Evolutionary conservation across 2,888 invertebrate genomes (phyloP), one percentile per base, ranked within the genome.

Genomic region (Sarcophaga carnaria): DNA sequence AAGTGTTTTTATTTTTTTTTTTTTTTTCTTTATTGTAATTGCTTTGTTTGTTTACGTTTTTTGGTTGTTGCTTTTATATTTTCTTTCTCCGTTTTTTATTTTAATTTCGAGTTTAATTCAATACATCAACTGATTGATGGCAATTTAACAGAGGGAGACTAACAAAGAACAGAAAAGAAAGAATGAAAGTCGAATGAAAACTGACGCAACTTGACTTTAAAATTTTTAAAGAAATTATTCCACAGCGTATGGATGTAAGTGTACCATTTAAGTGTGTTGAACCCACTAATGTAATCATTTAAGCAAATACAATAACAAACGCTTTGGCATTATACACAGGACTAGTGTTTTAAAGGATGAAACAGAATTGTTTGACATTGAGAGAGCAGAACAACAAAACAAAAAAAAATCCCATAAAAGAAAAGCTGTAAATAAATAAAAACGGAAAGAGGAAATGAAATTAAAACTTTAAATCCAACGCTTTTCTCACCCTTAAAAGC

Each of bases 71-170:
- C 83, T 37, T 37, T 37, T 37, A 37, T 37, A 6, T 37, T 37
- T 37, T 37, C 37, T 37, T 86, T 72, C 63, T 86, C 80, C 78
- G 83, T 83, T 37, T 86, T 83, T 83, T 80, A 70, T 86, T 83
- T 77, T 79, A 86, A 86, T 86, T 86, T 86, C 70, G 74, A 86
- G 78, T 86, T 86, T 81, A 83, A 86, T 86, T 86, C 83, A 86
- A 86, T 86, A 86, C 80, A 83, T 83, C 83, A 83, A 78, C 80
- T 81, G 83, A 86, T 86, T 86, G 86, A 83, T 81, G 83, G 83
- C 83, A 86, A 86, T 83, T 83, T 83, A 64, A 75, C 80, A 59
- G 83, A 74, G 78, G 83, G 83, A 54, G 54, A 17, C 14, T 54
- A 62, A 62, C n/a, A 20, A 81, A 75, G 22, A 72, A 66, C n/a